Conservation (phyloP, 2,888 invertebrate genomes). For the Macrophya alboannulata region DNA sequence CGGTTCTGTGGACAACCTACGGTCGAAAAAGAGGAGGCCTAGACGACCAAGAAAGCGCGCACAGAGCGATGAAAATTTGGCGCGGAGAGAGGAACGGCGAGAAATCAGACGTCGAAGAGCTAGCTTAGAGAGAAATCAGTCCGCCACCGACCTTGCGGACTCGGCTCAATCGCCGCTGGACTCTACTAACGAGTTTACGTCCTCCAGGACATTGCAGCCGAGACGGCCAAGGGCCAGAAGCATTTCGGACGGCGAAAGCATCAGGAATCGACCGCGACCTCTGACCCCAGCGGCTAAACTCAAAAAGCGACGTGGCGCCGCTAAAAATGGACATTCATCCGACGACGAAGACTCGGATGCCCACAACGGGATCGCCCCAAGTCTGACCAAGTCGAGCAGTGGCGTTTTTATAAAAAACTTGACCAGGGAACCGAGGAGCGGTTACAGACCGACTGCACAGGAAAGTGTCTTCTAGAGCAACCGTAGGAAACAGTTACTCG, state of each 20-base stretch:
- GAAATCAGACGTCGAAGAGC: slow-evolving; percentile 67
- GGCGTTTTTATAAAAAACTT: slow-evolving; percentile 69
- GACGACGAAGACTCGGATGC: slow-evolving; percentile 80
- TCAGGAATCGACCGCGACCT: slow-evolving; percentile 65
- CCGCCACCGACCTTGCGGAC: slow-evolving; percentile 54
- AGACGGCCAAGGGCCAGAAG: slow-evolving; percentile 38
- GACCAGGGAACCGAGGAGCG: slow-evolving; percentile 72
- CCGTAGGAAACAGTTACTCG: slow-evolving; percentile 1
- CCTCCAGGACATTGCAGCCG: slow-evolving; percentile 5
- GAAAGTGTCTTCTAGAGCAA: slow-evolving; percentile 46
- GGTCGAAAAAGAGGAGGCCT: slow-evolving; percentile 69
- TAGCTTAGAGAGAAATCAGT: slow-evolving; percentile 61
- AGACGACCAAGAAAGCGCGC: slow-evolving; percentile 67
- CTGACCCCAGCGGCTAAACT: slow-evolving; percentile 73
- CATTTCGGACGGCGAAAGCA: slow-evolving; percentile 60
- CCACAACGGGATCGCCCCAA: slow-evolving; percentile 54
- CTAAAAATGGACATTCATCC: slow-evolving; percentile 77
- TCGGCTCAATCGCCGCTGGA: slow-evolving; percentile 39
- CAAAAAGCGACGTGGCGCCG: slow-evolving; percentile 78
- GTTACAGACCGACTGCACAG: slow-evolving; percentile 66
- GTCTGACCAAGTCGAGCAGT: slow-evolving; percentile 15
- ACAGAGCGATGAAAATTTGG: slow-evolving; percentile 74
- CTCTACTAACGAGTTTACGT: slow-evolving; percentile 51
- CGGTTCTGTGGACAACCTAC: slow-evolving; percentile 74
- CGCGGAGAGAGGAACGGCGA: slow-evolving; percentile 70